Evolutionary conservation across 2,888 invertebrate genomes (phyloP), one percentile per base, ranked within the genome.

Genomic region (Thereva nobilitata): DNA sequence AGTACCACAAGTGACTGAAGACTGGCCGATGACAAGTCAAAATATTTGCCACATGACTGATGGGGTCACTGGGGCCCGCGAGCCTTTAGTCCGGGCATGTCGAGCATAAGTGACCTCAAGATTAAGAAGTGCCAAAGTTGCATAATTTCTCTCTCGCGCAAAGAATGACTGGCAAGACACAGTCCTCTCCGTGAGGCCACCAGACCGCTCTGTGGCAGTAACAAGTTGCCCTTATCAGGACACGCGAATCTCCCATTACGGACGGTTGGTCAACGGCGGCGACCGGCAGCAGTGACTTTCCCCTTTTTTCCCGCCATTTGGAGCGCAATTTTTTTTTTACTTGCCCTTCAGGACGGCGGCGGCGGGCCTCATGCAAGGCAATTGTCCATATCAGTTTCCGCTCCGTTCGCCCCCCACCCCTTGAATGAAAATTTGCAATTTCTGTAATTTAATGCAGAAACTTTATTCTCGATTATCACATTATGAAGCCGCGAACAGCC

Each of bases 181-280:
- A 2, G 23, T 23, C 23, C 23, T 1, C 23, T 23, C 23, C 23
- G 23, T 23, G 23, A 1, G 23, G 23, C 23, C 23, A 23, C 1
- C 23, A 23, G 23, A 23, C 23, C 23, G 42, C 37, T 8, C 10
- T 6, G n/a, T n/a, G 9, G 12, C 41, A 50, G 64, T 64, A 64
- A 64, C 64, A 54, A 64, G 64, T 64, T 54, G 64, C 44, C 12
- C 23, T 64, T 64, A 64, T 64, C 64, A 44, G 44, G 10, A 41
- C 64, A 64, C 64, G 64, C 64, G 38, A 64, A 64, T 64, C 64
- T 64, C 64, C 35, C 64, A 64, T 64, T 64, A 54, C 47, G 55
- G 54, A 54, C 45, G 64, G 53, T 64, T 34, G 53, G 54, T 54
- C 42, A 41, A 47, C n/a, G 23, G 23, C 64, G 12, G 12, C 10